These are phyloP conservation scores for Plodia interpunctella DNA, from an alignment of 1,140 invertebrate genomes.

Conservation along the genomic window DNA sequence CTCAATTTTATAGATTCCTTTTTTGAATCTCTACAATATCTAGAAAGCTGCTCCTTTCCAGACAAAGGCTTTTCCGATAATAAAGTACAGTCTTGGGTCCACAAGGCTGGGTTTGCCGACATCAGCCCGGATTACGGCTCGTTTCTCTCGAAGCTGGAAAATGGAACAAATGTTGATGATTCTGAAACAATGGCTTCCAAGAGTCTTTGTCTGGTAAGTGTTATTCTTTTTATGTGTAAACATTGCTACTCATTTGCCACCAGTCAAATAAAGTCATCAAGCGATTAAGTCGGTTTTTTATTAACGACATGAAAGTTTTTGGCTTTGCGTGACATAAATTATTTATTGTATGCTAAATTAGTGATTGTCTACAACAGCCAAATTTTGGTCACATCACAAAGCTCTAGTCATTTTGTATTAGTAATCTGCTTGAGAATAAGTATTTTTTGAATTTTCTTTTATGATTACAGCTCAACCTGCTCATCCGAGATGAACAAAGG, in stretches of 20 bases:
- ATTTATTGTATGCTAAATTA: no score
- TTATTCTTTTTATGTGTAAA: constrained; percentile 58
- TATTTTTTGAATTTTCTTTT: constrained; percentile 8
- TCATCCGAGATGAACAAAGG: constrained; percentile 69
- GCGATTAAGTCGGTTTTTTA: background rate
- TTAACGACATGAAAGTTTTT: background rate
- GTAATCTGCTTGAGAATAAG: no score
- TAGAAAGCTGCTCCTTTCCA: constrained; percentile 55
- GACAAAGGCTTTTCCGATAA: constrained; percentile 48
- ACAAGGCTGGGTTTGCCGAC: constrained; percentile 39
- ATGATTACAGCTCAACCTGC: constrained; percentile 64
- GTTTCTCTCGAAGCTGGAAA: constrained; percentile 54
- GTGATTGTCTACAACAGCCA: no score
- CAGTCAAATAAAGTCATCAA: background rate
- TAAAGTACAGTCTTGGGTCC: constrained; percentile 51
- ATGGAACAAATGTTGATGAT: constrained; percentile 52
- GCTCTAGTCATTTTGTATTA: no score
- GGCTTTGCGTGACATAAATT: background rate
- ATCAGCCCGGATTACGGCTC: constrained; percentile 48
- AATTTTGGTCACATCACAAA: no score
- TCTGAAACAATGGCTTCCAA: constrained; percentile 68
- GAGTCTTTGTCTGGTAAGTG: constrained; percentile 72
- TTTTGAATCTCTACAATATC: constrained; percentile 68
- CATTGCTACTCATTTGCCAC: constrained; percentile 21
- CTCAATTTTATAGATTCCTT: constrained; percentile 71